phyloP scores from a whole-genome alignment of 2,113 vertebrate species.

The Podarcis cretensis region DNA sequence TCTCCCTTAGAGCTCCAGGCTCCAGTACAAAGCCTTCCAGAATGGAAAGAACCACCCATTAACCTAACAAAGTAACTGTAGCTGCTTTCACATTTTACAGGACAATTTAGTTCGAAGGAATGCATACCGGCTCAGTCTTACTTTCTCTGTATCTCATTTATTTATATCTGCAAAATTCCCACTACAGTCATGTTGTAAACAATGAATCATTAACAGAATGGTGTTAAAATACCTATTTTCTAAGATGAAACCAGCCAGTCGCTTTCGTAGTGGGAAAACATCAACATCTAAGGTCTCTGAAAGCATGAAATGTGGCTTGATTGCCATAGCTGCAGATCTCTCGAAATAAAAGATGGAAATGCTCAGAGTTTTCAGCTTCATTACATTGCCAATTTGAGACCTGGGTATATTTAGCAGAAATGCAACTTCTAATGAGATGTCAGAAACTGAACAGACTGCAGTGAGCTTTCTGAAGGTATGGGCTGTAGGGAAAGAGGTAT shows the following conservation, averaged over 20 bases:
- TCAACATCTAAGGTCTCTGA: background rate
- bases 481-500: background rate
- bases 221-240: background rate
- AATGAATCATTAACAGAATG: background rate
- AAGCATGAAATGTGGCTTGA: background rate
- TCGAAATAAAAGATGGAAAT: slow-evolving; percentile 26
- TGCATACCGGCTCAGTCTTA: too few relatives aligned
- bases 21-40: too few relatives aligned
- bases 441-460: slow-evolving; percentile 12
- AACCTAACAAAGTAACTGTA: background rate
- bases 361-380: slow-evolving; percentile 19
- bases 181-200: background rate
- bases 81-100: background rate
- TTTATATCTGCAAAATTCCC: background rate
- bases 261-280: background rate
- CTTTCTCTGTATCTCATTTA: background rate
- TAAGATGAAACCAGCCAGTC: background rate
- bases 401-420: slow-evolving; percentile 11
- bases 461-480: background rate
- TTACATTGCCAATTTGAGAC: slow-evolving; percentile 26
- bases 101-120: background rate
- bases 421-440: slow-evolving; percentile 32
- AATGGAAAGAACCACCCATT: background rate
- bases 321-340: background rate
- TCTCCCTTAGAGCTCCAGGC: too few relatives aligned